A percentile compares a stretch with the other conserved stretches of the same genome.
These are phyloP conservation scores for Luperina nickerlii DNA, from an alignment of 2,888 invertebrate species.

Conservation along the genomic window DNA sequence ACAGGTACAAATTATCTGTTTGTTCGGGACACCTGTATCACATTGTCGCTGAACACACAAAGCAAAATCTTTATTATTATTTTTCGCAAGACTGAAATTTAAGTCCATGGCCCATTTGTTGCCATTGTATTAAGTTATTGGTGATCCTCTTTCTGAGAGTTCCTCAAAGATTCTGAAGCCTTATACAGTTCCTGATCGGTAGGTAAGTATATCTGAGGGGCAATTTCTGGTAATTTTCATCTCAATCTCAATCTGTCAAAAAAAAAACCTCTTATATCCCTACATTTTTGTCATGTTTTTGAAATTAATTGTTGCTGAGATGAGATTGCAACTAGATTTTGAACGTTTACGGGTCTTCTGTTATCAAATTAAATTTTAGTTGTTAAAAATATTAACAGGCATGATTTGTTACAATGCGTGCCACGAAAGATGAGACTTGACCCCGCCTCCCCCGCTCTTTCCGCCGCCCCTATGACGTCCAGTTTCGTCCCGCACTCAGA, in stretches of 20 bases:
- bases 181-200: not conserved
- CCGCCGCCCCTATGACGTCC: too few species aligned
- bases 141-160: constrained; percentile 18
- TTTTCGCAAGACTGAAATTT: constrained; percentile 13
- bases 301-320: not conserved
- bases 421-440: too few species aligned
- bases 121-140: constrained; percentile 17
- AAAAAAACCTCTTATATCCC: too few species aligned
- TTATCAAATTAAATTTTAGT: constrained; percentile 1
- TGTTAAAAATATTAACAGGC: not conserved
- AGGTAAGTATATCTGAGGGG: not conserved
- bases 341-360: not conserved
- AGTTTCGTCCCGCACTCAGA: too few species aligned
- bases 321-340: not conserved
- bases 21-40: constrained; percentile 66
- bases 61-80: constrained; percentile 33
- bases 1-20: constrained; percentile 66
- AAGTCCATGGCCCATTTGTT: not conserved
- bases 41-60: constrained; percentile 37
- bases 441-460: too few species aligned
- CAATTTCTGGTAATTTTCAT: not conserved
- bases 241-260: not conserved
- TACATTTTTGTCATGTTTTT: not conserved
- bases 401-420: too few species aligned
- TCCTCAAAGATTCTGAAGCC: not conserved